Evolutionary conservation across 2,113 vertebrate species (phyloP), one percentile per base, ranked within the genome.

Genomic region (Crotalus tigris): DNA sequence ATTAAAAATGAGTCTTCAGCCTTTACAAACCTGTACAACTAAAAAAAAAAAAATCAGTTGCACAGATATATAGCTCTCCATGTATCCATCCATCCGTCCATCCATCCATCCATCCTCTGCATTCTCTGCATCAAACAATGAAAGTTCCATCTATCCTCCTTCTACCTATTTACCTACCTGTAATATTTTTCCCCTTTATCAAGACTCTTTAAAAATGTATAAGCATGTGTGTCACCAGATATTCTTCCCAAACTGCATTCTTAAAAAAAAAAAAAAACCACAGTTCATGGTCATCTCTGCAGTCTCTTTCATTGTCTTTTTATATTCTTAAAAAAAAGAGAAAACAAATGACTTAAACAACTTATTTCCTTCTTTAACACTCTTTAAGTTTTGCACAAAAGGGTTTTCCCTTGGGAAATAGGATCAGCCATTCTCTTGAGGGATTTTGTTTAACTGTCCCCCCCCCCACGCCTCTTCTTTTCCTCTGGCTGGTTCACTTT

Each of bases 351-450:
- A 26, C 13, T 58, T 46, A 75, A 46, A 51, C 49, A 51, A 51
- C 49, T 51, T 51, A 51, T 51, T 51, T 51, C 49, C 49, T 51
- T 51, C 49, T 51, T 51, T 51, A 51, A 51, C 49, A 51, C 49
- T 51, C 49, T 51, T 21, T 51, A 89, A 5, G 19, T 90, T 85
- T 58, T 90, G 69, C 75, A 61, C 17, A 58, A 61, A 86, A 11
- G 57, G 90, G 21, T 87, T 91, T 91, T 87, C 90, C 75, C 69
- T 57, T 58, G 94, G 69, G 92, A 91, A 93, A 75, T 58, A 29
- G 89, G 29, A 51, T 61, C 85, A 44, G 75, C 69, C 33, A 44
- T 90, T 90, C 69, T 91, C 90, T 51, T 21, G 15, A 11, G 51
- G 57, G 88, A n/a, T 81, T 29, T 17, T 29, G 21, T 44, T 85